Evolutionary conservation across 1,140 invertebrate species (phyloP), one percentile per base, ranked within the genome.

Genomic region (Drosophila teissieri): DNA sequence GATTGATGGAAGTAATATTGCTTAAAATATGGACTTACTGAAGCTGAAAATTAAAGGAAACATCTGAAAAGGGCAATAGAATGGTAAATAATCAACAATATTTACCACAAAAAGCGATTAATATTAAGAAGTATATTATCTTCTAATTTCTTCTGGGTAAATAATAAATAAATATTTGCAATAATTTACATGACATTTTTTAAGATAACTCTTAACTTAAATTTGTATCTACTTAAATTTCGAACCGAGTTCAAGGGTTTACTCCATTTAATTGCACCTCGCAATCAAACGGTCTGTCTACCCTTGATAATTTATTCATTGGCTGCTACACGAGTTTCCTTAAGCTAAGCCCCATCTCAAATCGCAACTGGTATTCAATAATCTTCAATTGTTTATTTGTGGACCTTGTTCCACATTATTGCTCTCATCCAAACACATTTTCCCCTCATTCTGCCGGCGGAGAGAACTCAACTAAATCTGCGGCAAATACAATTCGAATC

Each of bases 341-440:
- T 51, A 34, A 51, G 48, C 48, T 15, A 15, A 49, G 24, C 22
- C 44, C 44, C 37, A 39, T 4, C 11, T 3, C 11, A 31, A 19
- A 45, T n/a, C 14, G 1, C 11, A 17, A 12, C 17, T 11, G 12
- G 27, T 44, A 34, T 70, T 70, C 52, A 48, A 70, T 70, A 70
- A 70, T 70, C 64, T 57, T 48, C 65, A 70, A 70, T 70, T 70
- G 68, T 70, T 70, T 70, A 70, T 70, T 70, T 70, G 68, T 49
- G 65, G 64, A 70, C 65, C 68, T 70, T 70, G 68, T 70, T 70
- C 68, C 65, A 70, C 68, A 70, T 70, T 70, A 70, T 70, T 70
- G 27, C 65, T 56, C 51, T 57, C 68, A 45, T 69, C 51, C 48
- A 17, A 68, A 42, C n/a, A 68, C 37, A 53, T 53, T 45, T 37